Evolutionary conservation across 2,113 vertebrate genomes (phyloP).

Genomic region (Tachysurus fulvidraco): DNA sequence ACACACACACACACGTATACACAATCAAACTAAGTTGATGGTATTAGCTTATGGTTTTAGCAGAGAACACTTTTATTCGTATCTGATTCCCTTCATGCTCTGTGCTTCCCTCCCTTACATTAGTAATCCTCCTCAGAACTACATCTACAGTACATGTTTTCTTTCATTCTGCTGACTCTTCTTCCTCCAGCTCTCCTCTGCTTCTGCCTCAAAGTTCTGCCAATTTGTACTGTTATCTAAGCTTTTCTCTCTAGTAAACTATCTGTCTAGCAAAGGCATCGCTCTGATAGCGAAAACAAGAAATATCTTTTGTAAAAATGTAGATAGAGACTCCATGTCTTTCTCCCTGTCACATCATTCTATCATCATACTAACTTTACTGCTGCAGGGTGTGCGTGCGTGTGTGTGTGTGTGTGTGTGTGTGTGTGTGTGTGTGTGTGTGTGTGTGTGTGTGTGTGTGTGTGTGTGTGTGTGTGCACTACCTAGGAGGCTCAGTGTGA

Average conservation of each 20-base stretch:
- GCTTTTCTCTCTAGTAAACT: slow-evolving; percentile 7
- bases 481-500: background rate
- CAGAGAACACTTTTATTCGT: background rate
- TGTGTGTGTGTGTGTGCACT: background rate
- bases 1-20: background rate
- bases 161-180: slow-evolving; percentile 10
- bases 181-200: slow-evolving; percentile 16
- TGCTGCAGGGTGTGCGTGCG: background rate
- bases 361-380: background rate
- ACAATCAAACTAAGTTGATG: background rate
- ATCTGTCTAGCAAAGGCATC: background rate
- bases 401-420: background rate
- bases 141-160: slow-evolving; percentile 2
- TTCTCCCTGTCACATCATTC: background rate
- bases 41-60: background rate
- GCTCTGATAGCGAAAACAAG: background rate
- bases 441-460: background rate
- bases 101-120: background rate
- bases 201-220: background rate
- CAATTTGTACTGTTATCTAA: slow-evolving; percentile 23
- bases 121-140: background rate
- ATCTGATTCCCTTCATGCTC: background rate
- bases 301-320: background rate
- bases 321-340: background rate
- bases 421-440: too few relatives aligned